Conservation (phyloP, 2,888 invertebrate genomes). For the Phasia obesa region DNA sequence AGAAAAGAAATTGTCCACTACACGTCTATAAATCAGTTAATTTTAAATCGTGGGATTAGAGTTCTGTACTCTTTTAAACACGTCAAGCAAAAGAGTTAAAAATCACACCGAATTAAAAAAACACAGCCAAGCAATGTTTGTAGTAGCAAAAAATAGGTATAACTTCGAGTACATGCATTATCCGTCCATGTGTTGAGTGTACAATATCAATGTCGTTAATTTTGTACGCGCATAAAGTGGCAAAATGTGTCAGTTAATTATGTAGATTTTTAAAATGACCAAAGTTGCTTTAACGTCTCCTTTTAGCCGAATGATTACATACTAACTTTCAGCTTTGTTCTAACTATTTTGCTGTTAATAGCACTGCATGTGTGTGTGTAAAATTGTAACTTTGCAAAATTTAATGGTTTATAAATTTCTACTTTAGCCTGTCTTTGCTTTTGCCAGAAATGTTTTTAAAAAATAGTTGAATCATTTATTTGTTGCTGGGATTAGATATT, state of each 20-base stretch:
- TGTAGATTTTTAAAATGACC: constrained; percentile 59
- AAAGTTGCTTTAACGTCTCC: constrained; percentile 52
- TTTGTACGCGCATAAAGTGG: constrained; percentile 64
- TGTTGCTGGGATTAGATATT: constrained; percentile 20
- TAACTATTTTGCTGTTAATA: not conserved
- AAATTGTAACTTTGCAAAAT: constrained; percentile 52
- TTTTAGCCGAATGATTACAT: not conserved
- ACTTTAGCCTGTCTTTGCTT: constrained; percentile 31
- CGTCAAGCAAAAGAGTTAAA: constrained; percentile 4
- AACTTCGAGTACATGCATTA: not conserved
- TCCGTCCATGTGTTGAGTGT: constrained; percentile 13
- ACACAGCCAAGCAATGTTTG: constrained; percentile 35
- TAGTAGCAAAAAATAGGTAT: too few relatives aligned
- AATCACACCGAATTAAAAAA: constrained; percentile 24
- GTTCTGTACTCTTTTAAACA: constrained; percentile 11
- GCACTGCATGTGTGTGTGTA: not conserved
- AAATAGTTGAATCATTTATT: constrained; percentile 59
- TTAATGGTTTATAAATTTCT: constrained; percentile 47
- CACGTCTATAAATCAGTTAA: constrained; percentile 65
- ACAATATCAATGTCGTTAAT: constrained; percentile 62
- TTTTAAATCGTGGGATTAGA: constrained; percentile 67
- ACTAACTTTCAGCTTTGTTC: constrained; percentile 8
- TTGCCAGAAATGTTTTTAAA: constrained; percentile 1
- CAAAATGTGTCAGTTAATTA: constrained; percentile 69
- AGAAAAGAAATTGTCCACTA: constrained; percentile 65